A percentile compares a stretch with the other conserved stretches of the same genome.
These are phyloP conservation scores for Meteorus sp. DNA, from an alignment of 1,140 invertebrate genomes.

Conservation along the genomic window DNA sequence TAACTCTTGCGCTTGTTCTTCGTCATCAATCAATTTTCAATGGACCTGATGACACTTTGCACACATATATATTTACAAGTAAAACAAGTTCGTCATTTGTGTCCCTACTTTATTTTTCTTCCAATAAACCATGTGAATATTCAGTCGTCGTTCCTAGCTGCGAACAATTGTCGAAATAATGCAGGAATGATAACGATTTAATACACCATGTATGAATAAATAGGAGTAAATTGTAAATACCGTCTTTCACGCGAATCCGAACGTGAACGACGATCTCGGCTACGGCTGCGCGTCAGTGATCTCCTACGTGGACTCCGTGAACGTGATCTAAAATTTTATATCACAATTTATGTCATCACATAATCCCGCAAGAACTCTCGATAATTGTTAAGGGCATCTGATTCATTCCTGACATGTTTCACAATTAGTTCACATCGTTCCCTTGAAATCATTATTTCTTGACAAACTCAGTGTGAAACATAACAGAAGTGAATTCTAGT, in stretches of 20 bases:
- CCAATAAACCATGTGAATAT: not conserved
- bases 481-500: slow-evolving; percentile 7
- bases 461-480: not conserved
- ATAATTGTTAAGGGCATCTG: slow-evolving; percentile 7
- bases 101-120: slow-evolving; percentile 30
- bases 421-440: no score
- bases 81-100: slow-evolving; percentile 33
- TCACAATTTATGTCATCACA: slow-evolving; percentile 29
- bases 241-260: slow-evolving; percentile 59
- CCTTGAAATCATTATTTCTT: no score
- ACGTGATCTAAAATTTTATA: slow-evolving; percentile 53
- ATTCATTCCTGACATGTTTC: no score
- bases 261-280: slow-evolving; percentile 56
- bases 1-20: not conserved
- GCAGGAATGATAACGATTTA: no score
- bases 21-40: not conserved
- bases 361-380: slow-evolving; percentile 7
- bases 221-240: no score
- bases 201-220: no score
- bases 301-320: slow-evolving; percentile 56
- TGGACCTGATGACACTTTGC: no score
- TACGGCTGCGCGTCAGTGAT: slow-evolving; percentile 54
- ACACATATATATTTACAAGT: slow-evolving; percentile 32
- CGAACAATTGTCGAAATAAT: no score
- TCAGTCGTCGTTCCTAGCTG: not conserved